Percentiles rank a stretch among this genome's conserved stretches.
Conservation (phyloP, 92 coral and sea anemone species). For the Phenganax marumi region DNA sequence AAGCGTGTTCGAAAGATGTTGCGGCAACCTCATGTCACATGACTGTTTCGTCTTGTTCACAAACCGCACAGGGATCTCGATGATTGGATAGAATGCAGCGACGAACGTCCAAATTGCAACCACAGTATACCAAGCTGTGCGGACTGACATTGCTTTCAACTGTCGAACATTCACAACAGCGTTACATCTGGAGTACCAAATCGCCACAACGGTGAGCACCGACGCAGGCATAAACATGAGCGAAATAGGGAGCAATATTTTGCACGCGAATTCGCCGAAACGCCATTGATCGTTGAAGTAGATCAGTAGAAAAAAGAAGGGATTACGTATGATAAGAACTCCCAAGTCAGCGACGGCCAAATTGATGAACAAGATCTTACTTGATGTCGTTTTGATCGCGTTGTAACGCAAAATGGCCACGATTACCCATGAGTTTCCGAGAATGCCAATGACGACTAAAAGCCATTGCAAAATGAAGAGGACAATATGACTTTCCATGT, state of each 20-base stretch:
- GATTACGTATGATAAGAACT: conserved; percentile 28
- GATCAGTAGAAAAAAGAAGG: conserved; percentile 20
- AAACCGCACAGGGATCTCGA: conserved; percentile 26
- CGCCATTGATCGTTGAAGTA: conserved; percentile 22
- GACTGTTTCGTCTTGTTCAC: conserved; percentile 15
- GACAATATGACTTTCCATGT: not conserved
- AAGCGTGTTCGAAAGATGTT: not conserved
- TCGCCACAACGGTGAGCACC: conserved; percentile 17
- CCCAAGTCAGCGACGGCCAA: conserved; percentile 38
- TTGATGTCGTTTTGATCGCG: conserved; percentile 32
- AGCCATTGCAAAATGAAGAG: conserved; percentile 30
- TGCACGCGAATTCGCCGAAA: conserved; percentile 31
- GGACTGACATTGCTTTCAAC: conserved; percentile 2
- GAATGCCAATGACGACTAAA: conserved; percentile 9
- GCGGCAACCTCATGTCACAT: conserved; percentile 7
- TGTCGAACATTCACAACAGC: conserved; percentile 8
- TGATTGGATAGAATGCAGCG: conserved; percentile 4
- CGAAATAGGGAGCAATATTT: conserved; percentile 18
- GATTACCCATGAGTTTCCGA: conserved; percentile 40
- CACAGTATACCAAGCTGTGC: conserved; percentile 1
- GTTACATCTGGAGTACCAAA: conserved; percentile 31
- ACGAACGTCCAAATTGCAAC: conserved; percentile 29
- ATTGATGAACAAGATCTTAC: conserved; percentile 34
- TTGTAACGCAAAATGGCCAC: conserved; percentile 30
- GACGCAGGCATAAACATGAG: conserved; percentile 41